Evolutionary conservation across 2,888 invertebrate species (phyloP).

Genomic region (Aspidiotus destructor): DNA sequence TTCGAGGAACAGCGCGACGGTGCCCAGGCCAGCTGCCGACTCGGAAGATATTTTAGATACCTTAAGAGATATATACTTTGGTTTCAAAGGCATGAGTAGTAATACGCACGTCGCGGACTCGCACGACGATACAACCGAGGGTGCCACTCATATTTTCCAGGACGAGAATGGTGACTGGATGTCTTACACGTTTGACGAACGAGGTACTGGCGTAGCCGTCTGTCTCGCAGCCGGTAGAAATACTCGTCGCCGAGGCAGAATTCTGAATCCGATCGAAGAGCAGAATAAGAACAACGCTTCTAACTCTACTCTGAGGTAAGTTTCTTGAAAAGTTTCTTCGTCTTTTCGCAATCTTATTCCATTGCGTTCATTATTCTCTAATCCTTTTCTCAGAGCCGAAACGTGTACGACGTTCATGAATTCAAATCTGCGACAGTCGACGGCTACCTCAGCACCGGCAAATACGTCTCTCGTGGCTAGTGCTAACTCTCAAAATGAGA

Average conservation of each 20-base stretch:
- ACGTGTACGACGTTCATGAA: conserved; percentile 30
- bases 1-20: neutral
- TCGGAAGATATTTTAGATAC: neutral
- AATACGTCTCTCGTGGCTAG: neutral
- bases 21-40: neutral
- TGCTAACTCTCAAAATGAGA: conserved; percentile 3
- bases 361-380: neutral
- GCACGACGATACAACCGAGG: conserved; percentile 67
- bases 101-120: conserved; percentile 52
- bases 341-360: neutral
- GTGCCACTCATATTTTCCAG: conserved; percentile 61
- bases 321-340: neutral
- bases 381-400: conserved; percentile 13
- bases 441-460: neutral
- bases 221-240: conserved; percentile 3
- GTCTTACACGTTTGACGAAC: conserved; percentile 60
- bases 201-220: conserved; percentile 17
- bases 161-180: conserved; percentile 81
- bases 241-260: neutral
- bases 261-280: conserved; percentile 23
- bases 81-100: conserved; percentile 13
- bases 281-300: conserved; percentile 17
- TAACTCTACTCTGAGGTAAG: neutral
- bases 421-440: conserved; percentile 18
- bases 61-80: too few relatives aligned